These are phyloP conservation scores for Trichonephila clavata DNA, from an alignment of 1,140 invertebrate genomes.

Conservation along the genomic window DNA sequence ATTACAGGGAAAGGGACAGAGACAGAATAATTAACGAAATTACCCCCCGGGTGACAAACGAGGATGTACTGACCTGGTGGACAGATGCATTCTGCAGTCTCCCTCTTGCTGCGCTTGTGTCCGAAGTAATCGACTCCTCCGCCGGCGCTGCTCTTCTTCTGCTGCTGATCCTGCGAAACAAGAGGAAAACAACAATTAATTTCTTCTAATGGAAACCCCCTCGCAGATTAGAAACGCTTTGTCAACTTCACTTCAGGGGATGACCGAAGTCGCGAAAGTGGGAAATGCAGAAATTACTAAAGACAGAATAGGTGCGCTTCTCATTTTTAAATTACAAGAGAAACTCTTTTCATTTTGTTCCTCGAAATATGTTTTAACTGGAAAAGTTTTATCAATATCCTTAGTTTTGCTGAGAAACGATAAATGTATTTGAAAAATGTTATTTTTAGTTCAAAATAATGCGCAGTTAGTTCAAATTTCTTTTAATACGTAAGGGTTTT, in stretches of 20 bases:
- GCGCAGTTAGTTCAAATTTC: too few relatives aligned
- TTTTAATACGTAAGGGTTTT: too few relatives aligned
- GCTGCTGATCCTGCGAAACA: neutral
- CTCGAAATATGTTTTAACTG: too few relatives aligned
- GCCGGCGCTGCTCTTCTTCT: neutral
- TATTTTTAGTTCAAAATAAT: too few relatives aligned
- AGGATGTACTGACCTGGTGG: slow-evolving; percentile 60
- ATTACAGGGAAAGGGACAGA: neutral
- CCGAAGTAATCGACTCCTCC: neutral
- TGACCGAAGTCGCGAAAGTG: too few relatives aligned
- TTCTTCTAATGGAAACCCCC: neutral
- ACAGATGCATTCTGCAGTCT: slow-evolving; percentile 67
- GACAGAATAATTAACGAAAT: slow-evolving; percentile 26
- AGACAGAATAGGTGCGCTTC: too few relatives aligned
- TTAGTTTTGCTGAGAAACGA: too few relatives aligned
- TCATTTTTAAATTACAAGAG: too few relatives aligned
- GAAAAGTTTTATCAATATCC: too few relatives aligned
- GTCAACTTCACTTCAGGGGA: neutral
- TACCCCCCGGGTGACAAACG: neutral
- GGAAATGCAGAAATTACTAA: too few relatives aligned
- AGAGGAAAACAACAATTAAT: slow-evolving; percentile 12
- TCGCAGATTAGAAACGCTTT: neutral
- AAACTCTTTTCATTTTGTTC: too few relatives aligned
- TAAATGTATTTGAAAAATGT: too few relatives aligned
- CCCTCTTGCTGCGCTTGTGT: slow-evolving; percentile 34